Conservation (phyloP, 2,113 vertebrate genomes). For the Cercocebus atys region DNA sequence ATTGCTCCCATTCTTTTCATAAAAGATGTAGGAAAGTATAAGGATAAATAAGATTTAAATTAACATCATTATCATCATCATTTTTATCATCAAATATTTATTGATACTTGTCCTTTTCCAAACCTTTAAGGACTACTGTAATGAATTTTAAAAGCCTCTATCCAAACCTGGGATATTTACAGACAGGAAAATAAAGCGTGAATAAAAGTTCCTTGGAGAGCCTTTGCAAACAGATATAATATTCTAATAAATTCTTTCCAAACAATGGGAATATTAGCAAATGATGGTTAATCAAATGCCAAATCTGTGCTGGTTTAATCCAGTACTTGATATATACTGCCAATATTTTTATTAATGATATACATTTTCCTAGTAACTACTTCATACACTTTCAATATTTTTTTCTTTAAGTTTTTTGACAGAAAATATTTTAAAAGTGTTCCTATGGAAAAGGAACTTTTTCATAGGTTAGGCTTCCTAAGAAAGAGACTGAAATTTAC, state of each 20-base stretch:
- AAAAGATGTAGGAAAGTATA: not conserved
- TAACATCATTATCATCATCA: not conserved
- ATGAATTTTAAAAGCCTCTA: not conserved
- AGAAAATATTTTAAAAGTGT: not conserved
- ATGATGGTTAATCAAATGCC: not conserved
- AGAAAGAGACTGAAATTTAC: not conserved
- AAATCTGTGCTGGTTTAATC: not conserved
- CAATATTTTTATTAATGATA: not conserved
- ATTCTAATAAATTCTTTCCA: not conserved
- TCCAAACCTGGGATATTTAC: not conserved
- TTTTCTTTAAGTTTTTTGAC: not conserved
- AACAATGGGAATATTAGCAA: not conserved
- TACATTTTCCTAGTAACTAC: not conserved
- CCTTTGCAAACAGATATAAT: not conserved
- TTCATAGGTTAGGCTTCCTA: not conserved
- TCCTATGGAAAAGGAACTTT: not conserved
- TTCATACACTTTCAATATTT: not conserved
- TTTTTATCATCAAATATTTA: constrained; percentile 46
- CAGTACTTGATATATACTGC: not conserved
- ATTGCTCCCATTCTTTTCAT: not conserved
- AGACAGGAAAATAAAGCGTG: not conserved
- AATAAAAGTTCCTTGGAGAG: not conserved
- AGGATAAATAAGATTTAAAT: not conserved
- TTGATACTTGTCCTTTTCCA: not conserved
- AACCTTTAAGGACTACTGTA: not conserved